phyloP scores from a whole-genome alignment of 2,113 vertebrate genomes.

The Trachemys scripta region DNA sequence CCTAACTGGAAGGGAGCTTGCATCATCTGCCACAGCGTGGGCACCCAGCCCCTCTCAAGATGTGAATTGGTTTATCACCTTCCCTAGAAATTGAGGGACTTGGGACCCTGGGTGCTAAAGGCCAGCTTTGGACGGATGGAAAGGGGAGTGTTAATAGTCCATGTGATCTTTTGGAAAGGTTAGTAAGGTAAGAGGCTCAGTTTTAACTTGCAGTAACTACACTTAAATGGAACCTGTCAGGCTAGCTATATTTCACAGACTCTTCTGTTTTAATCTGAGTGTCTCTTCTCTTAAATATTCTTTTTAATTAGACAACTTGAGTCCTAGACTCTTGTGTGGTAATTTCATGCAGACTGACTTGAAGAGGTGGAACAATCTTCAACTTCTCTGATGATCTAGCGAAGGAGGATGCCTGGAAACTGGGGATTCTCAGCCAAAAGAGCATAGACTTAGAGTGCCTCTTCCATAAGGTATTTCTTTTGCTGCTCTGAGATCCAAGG shows the following conservation, averaged over 20 bases:
- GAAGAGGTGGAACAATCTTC: not conserved
- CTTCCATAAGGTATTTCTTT: not conserved
- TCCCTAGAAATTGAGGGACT: not conserved
- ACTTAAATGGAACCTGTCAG: not conserved
- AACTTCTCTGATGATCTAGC: not conserved
- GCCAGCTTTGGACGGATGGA: not conserved
- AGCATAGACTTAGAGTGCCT: not conserved
- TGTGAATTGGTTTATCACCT: not conserved
- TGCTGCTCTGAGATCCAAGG: not conserved
- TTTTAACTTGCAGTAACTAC: not conserved
- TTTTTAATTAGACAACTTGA: not conserved
- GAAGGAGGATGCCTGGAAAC: not conserved
- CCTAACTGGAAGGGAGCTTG: not conserved
- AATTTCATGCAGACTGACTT: not conserved
- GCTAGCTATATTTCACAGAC: not conserved
- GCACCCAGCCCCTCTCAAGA: not conserved
- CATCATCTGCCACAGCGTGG: not conserved
- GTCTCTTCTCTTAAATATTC: not conserved
- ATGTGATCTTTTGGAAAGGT: not conserved
- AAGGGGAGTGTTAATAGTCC: not conserved
- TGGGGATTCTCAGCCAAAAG: not conserved
- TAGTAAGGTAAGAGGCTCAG: not conserved
- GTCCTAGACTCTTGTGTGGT: not conserved
- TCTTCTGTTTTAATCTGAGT: not conserved
- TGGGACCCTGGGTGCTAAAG: not conserved